Base-by-base conservation (phyloP, 2,888 invertebrate species). In the Caenorhabditis macrosperma region DNA sequence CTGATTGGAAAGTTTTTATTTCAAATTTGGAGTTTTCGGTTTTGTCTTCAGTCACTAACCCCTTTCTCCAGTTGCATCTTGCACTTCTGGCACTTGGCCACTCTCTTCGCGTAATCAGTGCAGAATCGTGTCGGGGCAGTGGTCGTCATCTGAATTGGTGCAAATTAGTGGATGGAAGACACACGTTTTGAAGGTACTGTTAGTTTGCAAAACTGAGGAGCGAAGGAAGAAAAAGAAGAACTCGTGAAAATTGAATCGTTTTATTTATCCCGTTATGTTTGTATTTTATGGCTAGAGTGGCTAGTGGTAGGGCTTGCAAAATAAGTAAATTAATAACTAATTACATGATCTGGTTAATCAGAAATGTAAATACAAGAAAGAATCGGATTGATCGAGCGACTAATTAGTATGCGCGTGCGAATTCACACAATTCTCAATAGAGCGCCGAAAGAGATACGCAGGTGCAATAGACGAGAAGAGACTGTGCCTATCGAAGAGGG, bases 71-170 rank as follows among this genome's bases (percentile, higher is more conserved):
- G 54, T 20, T 84, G 82, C 82, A 85, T 92, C 92, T 95, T 96
- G 91, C 96, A 96, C 88, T 94, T 95, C 91, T 95, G 95, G 90
- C 96, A 96, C 15, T 93, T 93, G 0, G 96, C 94, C 60, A 94
- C 94, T 12, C 94, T 93, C 92, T 95, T 95, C 0, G 95, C 95
- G 81, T 94, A 93, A 85, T 96, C 96, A 10, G 94, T 93, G 68
- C 92, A 93, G 91, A 90, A 92, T 76, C 89, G 88, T 66, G 91
- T 91, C 24, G 91, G 90, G 4, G 91, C 69, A 24, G 64, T 35
- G 15, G 59, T 46, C n/a, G 74, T 57, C 78, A 78, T 78, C 78
- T 78, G 54, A 71, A 71, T n/a, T n/a, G 9, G 20, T 12, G n/a
- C 26, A 4, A 28, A 7, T 50, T 50, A 35, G n/a, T 60, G 20